Percentiles rank a stretch among this genome's conserved stretches.
Conservation (phyloP, 2,113 vertebrate genomes). For the Pardalotus punctatus region DNA sequence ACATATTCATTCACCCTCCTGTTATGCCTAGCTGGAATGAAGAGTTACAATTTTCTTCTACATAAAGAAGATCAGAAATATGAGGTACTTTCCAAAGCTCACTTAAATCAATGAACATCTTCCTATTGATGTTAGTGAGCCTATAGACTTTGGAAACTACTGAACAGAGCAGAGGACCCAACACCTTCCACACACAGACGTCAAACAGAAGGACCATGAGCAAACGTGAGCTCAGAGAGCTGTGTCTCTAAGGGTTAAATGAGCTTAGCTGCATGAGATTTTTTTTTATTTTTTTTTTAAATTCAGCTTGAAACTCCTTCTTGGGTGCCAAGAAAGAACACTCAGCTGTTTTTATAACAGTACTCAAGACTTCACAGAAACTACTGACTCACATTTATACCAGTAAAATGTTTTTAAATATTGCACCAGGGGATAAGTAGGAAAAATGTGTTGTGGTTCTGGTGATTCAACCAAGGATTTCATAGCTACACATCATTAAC, state of each 20-base stretch:
- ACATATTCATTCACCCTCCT: background rate
- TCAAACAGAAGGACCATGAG: background rate
- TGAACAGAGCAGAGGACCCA: background rate
- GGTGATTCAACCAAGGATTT: conserved; percentile 26
- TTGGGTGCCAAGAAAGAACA: background rate
- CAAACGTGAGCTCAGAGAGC: background rate
- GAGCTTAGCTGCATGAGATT: background rate
- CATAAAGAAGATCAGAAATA: background rate
- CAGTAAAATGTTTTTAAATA: conserved; percentile 15
- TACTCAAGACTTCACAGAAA: conserved; percentile 7
- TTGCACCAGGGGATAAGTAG: conserved; percentile 13
- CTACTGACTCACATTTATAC: conserved; percentile 10
- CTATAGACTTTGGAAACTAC: background rate
- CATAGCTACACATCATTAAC: conserved; percentile 42
- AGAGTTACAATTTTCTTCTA: background rate
- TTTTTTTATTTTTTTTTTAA: background rate
- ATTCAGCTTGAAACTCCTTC: background rate
- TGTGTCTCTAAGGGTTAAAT: background rate
- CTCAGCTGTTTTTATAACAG: background rate
- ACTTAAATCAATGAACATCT: background rate
- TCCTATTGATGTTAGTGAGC: background rate
- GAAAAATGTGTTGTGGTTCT: conserved; percentile 24
- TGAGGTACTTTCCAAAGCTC: background rate
- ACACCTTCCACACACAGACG: background rate
- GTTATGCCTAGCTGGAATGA: background rate